Base-by-base conservation (phyloP, 2,113 vertebrate species). In the Burhinus bistriatus region DNA sequence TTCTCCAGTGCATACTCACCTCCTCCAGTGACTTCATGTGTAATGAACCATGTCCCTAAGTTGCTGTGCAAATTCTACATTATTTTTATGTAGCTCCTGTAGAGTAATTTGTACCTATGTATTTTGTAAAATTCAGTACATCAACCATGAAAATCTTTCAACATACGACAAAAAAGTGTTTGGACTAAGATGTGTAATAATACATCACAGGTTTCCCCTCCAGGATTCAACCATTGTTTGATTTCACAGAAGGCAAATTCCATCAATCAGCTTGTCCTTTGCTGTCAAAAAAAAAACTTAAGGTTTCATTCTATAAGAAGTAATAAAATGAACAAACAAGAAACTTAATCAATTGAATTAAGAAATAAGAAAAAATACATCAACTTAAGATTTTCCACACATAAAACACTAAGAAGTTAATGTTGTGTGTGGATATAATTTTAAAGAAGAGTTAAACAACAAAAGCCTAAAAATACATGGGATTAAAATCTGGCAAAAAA, bases 191-290 rank as follows among this genome's bases (percentile, higher is more conserved):
- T 22, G 16, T 52, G 23, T 36, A 40, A 36, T 80, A 82, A 64
- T 76, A 36, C 9, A 90, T 58, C 45, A 79, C 40, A 89, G 32
- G 7, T n/a, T 89, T 78, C 55, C 40, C 23, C 22, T 85, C 59
- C 36, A 38, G 29, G 83, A 87, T 49, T 68, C 83, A 84, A 95
- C 1, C 2, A 36, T 27, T 61, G n/a, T 70, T 81, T 91, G 44
- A 87, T 89, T 96, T 96, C 85, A 94, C 49, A 94, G 83, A 89
- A 96, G 62, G 70, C 81, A 85, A 95, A 93, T 95, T 94, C 70
- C 61, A 92, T 87, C 77, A 71, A 71, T 95, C 80, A 93, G 3
- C 27, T 93, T 91, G 75, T 49, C 52, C 64, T 93, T 65, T 82
- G 42, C 54, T 84, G 85, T 77, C 68, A 91, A 59, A 93, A 77